Percentiles rank a stretch among this genome's conserved stretches.
phyloP scores from a whole-genome alignment of 92 coral and sea anemone species.

The Porites rus region DNA sequence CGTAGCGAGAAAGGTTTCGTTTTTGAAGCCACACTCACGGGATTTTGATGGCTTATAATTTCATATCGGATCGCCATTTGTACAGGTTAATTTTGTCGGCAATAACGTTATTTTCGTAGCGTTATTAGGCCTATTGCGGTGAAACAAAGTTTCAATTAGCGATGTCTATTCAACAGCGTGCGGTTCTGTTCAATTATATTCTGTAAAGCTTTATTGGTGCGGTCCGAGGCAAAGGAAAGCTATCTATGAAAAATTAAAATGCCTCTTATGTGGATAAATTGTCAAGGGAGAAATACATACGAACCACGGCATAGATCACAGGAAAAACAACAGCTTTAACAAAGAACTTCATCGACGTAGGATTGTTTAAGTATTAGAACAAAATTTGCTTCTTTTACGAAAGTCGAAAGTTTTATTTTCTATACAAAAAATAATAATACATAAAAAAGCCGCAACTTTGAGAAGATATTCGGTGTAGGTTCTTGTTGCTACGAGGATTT shows the following conservation, averaged over 20 bases:
- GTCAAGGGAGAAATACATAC: conserved; percentile 37
- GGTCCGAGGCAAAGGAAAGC: conserved; percentile 68
- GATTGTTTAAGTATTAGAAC: not conserved
- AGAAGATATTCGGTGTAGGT: not conserved
- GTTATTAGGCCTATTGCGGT: conserved; percentile 87
- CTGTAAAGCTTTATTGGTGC: conserved; percentile 81
- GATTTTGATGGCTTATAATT: conserved; percentile 12
- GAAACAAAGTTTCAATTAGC: conserved; percentile 96
- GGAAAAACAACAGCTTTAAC: conserved; percentile 3
- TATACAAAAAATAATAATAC: not conserved
- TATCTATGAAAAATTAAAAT: conserved; percentile 83
- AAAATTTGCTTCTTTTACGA: not conserved
- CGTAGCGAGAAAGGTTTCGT: not conserved
- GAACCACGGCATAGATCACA: conserved; percentile 2
- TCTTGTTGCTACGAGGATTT: not conserved
- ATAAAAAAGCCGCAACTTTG: not conserved
- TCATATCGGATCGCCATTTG: conserved; percentile 43
- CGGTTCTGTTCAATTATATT: conserved; percentile 78
- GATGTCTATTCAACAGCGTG: conserved; percentile 73
- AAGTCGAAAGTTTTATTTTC: not conserved
- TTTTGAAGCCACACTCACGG: not conserved
- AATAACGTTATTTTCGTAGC: conserved; percentile 81
- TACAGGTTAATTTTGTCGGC: conserved; percentile 72
- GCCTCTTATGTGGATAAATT: conserved; percentile 68
- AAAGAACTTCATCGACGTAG: not conserved